These are phyloP conservation scores for Crocallis elinguaria DNA, from an alignment of 2,888 invertebrate species.

Conservation along the genomic window DNA sequence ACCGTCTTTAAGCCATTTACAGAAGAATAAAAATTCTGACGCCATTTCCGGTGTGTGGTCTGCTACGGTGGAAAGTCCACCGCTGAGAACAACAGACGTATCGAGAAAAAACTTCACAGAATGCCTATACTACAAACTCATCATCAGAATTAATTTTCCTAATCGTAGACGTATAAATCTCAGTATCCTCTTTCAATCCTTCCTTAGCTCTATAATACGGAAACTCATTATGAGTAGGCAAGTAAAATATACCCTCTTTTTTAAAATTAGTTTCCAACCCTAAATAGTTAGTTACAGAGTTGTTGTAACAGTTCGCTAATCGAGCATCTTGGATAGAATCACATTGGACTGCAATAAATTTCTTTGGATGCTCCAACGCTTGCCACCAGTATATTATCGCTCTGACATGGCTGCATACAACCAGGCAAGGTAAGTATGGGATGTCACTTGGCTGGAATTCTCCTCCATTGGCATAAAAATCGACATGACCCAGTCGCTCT, in stretches of 20 bases:
- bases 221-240: constrained; percentile 68
- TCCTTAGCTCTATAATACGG: constrained; percentile 70
- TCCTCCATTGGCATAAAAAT: constrained; percentile 74
- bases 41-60: too few relatives aligned
- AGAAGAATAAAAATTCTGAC: too few relatives aligned
- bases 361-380: constrained; percentile 71
- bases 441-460: constrained; percentile 74
- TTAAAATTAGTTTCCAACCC: constrained; percentile 66
- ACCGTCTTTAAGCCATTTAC: too few relatives aligned
- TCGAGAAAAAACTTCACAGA: too few relatives aligned
- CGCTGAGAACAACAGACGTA: too few relatives aligned
- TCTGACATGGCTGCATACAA: constrained; percentile 68
- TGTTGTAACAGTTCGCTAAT: constrained; percentile 67
- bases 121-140: background rate
- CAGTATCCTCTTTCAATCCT: constrained; percentile 67
- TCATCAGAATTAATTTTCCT: constrained; percentile 63
- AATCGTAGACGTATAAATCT: constrained; percentile 60
- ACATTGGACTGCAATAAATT: constrained; percentile 68
- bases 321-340: constrained; percentile 69
- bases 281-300: constrained; percentile 58
- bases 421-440: constrained; percentile 65
- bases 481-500: constrained; percentile 68
- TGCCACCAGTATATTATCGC: constrained; percentile 73
- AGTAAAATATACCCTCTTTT: constrained; percentile 66
- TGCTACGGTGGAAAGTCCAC: too few relatives aligned